phyloP scores from a whole-genome alignment of 2,888 invertebrate species.

The Hyles lineata region DNA sequence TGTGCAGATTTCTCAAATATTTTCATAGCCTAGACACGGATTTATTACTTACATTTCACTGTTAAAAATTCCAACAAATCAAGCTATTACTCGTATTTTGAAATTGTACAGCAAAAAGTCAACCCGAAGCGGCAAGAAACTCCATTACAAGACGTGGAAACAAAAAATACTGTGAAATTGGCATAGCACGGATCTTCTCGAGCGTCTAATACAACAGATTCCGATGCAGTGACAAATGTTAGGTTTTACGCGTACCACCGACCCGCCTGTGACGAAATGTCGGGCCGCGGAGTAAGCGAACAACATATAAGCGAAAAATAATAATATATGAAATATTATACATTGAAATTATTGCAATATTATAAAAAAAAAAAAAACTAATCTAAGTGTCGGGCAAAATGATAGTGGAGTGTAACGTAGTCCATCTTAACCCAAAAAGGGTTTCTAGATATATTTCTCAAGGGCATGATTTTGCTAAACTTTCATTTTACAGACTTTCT shows the following conservation, averaged over 20 bases:
- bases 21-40: too few relatives aligned
- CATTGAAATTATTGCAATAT: neutral
- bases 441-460: too few relatives aligned
- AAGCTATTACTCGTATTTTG: neutral
- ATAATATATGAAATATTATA: neutral
- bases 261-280: conserved; percentile 50
- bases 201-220: conserved; percentile 81
- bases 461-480: too few relatives aligned
- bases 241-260: conserved; percentile 68
- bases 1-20: too few relatives aligned
- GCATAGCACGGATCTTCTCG: conserved; percentile 60
- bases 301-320: neutral
- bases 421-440: too few relatives aligned
- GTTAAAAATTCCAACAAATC: neutral
- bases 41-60: too few relatives aligned
- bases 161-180: conserved; percentile 71
- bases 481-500: too few relatives aligned
- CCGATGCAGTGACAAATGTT: conserved; percentile 83
- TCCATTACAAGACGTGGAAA: conserved; percentile 57
- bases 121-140: conserved; percentile 45
- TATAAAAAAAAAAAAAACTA: too few relatives aligned
- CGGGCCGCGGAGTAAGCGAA: conserved; percentile 39
- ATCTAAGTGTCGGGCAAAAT: too few relatives aligned
- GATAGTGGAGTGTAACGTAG: too few relatives aligned
- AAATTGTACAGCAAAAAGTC: neutral